Conservation (phyloP, 2,113 vertebrate species). For the Sinocyclocheilus anophthalmus region DNA sequence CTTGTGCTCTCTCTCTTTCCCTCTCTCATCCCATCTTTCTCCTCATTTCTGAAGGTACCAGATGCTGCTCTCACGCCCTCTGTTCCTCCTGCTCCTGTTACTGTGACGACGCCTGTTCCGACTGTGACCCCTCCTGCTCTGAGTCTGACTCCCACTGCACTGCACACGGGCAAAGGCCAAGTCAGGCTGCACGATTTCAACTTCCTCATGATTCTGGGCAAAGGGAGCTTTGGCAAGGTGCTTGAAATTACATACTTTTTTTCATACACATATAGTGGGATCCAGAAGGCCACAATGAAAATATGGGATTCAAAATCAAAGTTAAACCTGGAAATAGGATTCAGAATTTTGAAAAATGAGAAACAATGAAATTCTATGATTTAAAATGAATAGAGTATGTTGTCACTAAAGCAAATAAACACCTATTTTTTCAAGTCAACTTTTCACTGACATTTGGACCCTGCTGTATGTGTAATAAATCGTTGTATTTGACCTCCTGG, state of each 20-base stretch:
- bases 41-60: constrained; percentile 66
- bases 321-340: neutral
- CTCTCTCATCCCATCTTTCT: neutral
- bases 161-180: constrained; percentile 72
- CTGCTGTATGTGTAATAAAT: neutral
- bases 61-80: constrained; percentile 58
- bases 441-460: neutral
- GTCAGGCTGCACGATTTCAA: constrained; percentile 83
- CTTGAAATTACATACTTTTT: neutral
- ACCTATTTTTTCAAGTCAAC: neutral
- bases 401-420: neutral
- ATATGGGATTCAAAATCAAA: neutral
- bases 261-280: neutral
- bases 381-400: neutral
- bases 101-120: constrained; percentile 33
- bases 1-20: neutral
- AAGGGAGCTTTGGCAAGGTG: constrained; percentile 94
- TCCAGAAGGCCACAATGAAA: neutral
- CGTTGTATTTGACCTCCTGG: neutral
- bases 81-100: constrained; percentile 40
- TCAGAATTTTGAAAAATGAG: neutral
- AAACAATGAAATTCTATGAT: neutral
- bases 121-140: constrained; percentile 38
- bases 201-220: constrained; percentile 92
- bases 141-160: constrained; percentile 57